Base-by-base conservation (phyloP, 2,888 invertebrate species). In the Tetragnatha montana region DNA sequence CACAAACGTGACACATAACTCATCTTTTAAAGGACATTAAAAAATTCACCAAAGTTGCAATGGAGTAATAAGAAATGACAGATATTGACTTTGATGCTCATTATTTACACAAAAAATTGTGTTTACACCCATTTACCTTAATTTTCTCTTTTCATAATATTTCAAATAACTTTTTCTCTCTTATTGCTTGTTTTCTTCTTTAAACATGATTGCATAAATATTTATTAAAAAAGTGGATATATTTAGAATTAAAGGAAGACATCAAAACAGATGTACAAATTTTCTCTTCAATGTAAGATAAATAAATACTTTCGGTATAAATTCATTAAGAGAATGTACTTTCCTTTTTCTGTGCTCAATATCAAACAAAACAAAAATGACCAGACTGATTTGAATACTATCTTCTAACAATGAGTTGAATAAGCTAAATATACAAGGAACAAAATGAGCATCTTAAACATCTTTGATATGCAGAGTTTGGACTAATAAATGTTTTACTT, bases 401-500 rank as follows among this genome's bases (percentile, higher is more conserved):
- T 0, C 10, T 60, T 10, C 60, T 60, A 35, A 1, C 10, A 60
- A 60, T 60, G 60, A 60, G 60, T 60, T 60, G 8, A 10, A 60
- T 17, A 60, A 60, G 60, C 60, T 60, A 60, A 60, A 60, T 17
- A 60, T 60, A 35, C 35, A 60, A 60, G 60, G 60, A 60, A 60
- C 60, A 7, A 60, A 60, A 60, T 60, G 60, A 60, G 60, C 60
- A 60, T 60, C 17, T 60, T 60, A 22, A 60, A 51, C 60, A 21
- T 78, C 21, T 60, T 60, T 78, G 60, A 60, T 60, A 78, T 21
- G 60, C 17, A 60, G 35, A 35, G 47, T 47, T 51, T 22, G 69
- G 49, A 81, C 49, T 69, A 35, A 19, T 35, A 69, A 70, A 70
- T 49, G 17, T 69, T 70, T 49, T n/a, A 21, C 70, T 81, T 81